Evolutionary conservation across 2,888 invertebrate species (phyloP).

Genomic region (Callosobruchus maculatus): DNA sequence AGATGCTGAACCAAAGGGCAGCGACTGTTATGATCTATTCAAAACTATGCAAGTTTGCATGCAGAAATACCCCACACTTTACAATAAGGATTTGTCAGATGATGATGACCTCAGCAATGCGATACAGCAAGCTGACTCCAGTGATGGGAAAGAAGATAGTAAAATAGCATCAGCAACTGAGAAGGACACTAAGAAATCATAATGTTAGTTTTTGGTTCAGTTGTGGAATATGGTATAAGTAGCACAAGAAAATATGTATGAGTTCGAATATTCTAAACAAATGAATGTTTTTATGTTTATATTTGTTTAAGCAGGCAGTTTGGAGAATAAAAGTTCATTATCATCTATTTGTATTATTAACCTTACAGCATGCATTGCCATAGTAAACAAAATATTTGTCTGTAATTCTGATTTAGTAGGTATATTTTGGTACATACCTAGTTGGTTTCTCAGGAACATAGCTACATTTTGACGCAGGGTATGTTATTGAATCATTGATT

Average conservation of each 20-base stretch:
- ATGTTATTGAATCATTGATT: too few species aligned
- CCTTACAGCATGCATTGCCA: too few species aligned
- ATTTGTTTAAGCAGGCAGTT: not conserved
- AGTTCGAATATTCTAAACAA: not conserved
- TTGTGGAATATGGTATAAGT: not conserved
- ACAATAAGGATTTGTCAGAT: conserved; percentile 68
- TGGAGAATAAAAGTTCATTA: not conserved
- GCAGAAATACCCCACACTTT: conserved; percentile 79
- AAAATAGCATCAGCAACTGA: not conserved
- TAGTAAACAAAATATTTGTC: too few species aligned
- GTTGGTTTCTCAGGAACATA: too few species aligned
- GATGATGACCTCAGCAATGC: conserved; percentile 50
- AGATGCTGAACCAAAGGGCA: conserved; percentile 81
- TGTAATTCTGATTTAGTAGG: too few species aligned
- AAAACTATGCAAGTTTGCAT: conserved; percentile 90
- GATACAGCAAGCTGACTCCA: not conserved
- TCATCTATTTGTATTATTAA: not conserved
- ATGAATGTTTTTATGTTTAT: not conserved
- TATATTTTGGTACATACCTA: too few species aligned
- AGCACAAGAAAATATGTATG: not conserved
- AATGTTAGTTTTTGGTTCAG: not conserved
- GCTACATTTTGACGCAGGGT: too few species aligned
- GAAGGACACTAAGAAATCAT: not conserved
- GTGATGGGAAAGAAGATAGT: not conserved
- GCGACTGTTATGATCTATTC: conserved; percentile 89